Base-by-base conservation (phyloP, 2,797 vertebrate species). In the Euthynnus affinis region DNA sequence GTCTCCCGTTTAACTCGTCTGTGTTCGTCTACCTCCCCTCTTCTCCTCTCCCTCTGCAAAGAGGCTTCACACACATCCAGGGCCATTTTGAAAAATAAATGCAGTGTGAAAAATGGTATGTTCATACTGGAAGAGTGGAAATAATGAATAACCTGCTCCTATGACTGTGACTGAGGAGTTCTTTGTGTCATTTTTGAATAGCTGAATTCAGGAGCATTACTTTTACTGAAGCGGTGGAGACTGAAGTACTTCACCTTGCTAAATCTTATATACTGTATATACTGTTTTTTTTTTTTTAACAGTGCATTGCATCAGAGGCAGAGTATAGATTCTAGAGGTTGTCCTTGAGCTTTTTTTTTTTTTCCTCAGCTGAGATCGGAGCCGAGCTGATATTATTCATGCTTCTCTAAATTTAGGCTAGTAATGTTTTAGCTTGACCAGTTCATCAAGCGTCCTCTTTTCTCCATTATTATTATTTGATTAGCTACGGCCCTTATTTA, bases 1-100 rank as follows among this genome's bases (percentile, higher is more conserved):
- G 78, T 87, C 78, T 79, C 27, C 27, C 44, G 20, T 77, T 91
- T 77, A 85, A 84, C 77, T 87, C 71, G 13, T 61, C 71, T 23
- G 3, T 66, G 80, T 80, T 81, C 77, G 52, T 51, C 70, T 66
- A 55, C 66, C 58, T 42, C 49, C 51, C 22, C 78, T 37, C 46
- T 18, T 18, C 46, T 37, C 18, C 58, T 72, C 23, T 60, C 55
- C 29, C 44, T 9, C 29, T 48, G 12, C n/a, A n/a, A n/a, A 51
- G 66, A 40, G 40, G 55, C 40, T 75, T 68, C 61, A 44, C 58
- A 44, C 58, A 65, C 10, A 5, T n/a, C 9, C 48, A 65, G 58
- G 27, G 18, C 42, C 34, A 7, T 70, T 74, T 67, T 53, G 22
- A 32, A 72, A 72, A 81, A 37, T 34, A 42, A 74, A 40, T 64